These are phyloP conservation scores for Ochotona princeps DNA, from an alignment of 2,113 vertebrate species.

Conservation along the genomic window DNA sequence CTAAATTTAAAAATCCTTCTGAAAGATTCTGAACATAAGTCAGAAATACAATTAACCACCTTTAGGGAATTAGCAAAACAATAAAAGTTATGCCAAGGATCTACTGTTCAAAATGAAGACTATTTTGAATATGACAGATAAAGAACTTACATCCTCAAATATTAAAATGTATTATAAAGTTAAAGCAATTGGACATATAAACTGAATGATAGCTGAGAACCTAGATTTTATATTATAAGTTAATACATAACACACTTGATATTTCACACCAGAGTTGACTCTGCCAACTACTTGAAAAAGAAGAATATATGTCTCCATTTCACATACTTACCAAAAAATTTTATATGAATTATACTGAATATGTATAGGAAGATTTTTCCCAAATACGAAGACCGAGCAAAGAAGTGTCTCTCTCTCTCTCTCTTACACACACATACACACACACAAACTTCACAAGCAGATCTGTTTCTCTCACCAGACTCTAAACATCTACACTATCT, in stretches of 20 bases:
- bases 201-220: conserved; percentile 17
- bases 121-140: neutral
- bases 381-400: conserved; percentile 40
- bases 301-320: neutral
- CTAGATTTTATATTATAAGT: neutral
- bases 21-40: conserved; percentile 39
- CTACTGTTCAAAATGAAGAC: conserved; percentile 18
- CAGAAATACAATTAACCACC: conserved; percentile 35
- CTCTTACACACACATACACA: neutral
- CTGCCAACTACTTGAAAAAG: neutral
- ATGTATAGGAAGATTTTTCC: neutral
- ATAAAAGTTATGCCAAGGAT: conserved; percentile 19
- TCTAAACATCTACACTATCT: neutral
- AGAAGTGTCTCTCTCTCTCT: too few relatives aligned
- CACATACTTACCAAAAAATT: neutral
- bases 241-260: neutral
- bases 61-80: conserved; percentile 8
- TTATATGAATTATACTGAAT: neutral
- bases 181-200: neutral
- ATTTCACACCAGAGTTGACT: conserved; percentile 14
- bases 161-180: neutral
- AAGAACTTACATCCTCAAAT: neutral
- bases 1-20: conserved; percentile 46
- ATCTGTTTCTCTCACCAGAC: neutral
- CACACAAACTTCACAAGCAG: neutral